These are phyloP conservation scores for Carpatolechia fugitivella DNA, from an alignment of 2,888 invertebrate species.

Conservation along the genomic window DNA sequence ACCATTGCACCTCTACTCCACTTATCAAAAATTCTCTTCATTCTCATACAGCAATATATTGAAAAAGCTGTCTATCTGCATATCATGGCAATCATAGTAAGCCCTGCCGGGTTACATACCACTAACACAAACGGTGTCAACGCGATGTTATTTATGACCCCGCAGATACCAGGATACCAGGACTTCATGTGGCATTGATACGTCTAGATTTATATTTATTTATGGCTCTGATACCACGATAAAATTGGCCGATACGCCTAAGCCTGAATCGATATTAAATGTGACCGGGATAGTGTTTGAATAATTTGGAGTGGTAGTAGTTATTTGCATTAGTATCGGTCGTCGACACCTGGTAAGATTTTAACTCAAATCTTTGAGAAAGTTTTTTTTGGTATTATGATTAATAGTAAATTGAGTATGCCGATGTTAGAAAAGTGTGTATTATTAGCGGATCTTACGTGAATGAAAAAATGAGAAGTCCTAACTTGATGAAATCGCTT, in stretches of 20 bases:
- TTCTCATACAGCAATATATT: neutral
- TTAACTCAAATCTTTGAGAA: too few species aligned
- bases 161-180: constrained; percentile 3
- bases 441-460: too few species aligned
- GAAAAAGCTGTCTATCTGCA: neutral
- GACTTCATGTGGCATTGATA: constrained; percentile 15
- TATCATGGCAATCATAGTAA: neutral
- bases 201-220: constrained; percentile 21
- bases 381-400: too few species aligned
- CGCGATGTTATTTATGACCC: constrained; percentile 14
- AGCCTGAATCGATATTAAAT: constrained; percentile 2
- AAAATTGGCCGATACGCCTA: constrained; percentile 4
- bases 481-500: too few species aligned
- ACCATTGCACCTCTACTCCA: neutral
- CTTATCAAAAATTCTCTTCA: neutral
- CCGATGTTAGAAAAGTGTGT: too few species aligned
- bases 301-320: neutral
- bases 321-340: neutral
- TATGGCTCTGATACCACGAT: constrained; percentile 13
- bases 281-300: neutral
- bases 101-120: neutral
- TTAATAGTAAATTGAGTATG: too few species aligned
- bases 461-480: too few species aligned
- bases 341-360: too few species aligned
- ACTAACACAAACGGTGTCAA: constrained; percentile 9